These are phyloP conservation scores for Agonum fuliginosum DNA, from an alignment of 2,888 invertebrate genomes.

Conservation along the genomic window DNA sequence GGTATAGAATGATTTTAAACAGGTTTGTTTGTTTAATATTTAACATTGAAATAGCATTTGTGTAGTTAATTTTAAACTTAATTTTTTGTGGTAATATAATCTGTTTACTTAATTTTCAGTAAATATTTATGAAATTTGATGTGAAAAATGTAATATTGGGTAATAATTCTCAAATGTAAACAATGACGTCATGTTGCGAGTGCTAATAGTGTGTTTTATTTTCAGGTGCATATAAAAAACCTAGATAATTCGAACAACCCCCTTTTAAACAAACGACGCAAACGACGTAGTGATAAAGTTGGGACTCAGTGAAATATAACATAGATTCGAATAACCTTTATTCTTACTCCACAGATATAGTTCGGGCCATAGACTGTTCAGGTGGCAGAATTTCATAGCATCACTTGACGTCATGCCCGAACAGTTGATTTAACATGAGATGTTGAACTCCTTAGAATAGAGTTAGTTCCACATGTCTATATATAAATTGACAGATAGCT, in stretches of 20 bases:
- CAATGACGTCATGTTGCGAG: neutral
- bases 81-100: neutral
- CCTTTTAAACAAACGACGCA: slow-evolving; percentile 88
- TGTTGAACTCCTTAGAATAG: no score
- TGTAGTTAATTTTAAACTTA: no score
- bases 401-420: no score
- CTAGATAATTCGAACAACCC: slow-evolving; percentile 95
- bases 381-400: no score
- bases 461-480: no score
- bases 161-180: neutral
- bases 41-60: no score
- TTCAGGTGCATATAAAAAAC: slow-evolving; percentile 91
- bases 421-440: no score
- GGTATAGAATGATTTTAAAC: no score
- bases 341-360: no score
- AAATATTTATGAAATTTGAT: neutral
- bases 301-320: slow-evolving; percentile 45
- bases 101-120: neutral
- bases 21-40: no score
- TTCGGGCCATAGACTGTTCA: no score
- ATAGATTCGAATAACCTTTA: neutral
- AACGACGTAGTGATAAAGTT: slow-evolving; percentile 70
- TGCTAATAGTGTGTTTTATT: slow-evolving; percentile 60
- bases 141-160: neutral
- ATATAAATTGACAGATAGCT: no score